Evolutionary conservation across 2,797 vertebrate genomes (phyloP).

Genomic region (Sebastes minor): DNA sequence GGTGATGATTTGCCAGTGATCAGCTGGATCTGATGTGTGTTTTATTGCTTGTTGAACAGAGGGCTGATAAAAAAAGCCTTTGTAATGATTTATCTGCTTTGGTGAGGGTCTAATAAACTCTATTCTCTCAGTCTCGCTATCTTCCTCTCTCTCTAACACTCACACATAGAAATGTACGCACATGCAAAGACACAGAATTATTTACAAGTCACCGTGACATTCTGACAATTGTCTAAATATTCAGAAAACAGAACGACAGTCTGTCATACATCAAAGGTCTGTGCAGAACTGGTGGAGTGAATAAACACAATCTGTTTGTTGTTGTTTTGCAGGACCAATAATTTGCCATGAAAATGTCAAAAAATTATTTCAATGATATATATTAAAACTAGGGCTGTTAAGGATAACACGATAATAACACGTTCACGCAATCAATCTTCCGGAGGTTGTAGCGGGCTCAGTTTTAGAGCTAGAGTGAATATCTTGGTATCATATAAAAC

Average conservation of each 20-base stretch:
- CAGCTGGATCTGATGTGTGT: slow-evolving; percentile 59
- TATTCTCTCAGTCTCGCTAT: slow-evolving; percentile 7
- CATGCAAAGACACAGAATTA: neutral
- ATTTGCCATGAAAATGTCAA: neutral
- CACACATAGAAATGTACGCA: neutral
- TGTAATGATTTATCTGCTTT: slow-evolving; percentile 41
- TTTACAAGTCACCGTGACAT: slow-evolving; percentile 1
- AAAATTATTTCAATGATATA: neutral
- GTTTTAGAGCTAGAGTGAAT: too few species aligned
- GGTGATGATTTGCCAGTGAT: slow-evolving; percentile 49
- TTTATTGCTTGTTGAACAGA: slow-evolving; percentile 59
- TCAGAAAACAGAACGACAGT: neutral
- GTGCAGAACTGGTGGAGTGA: neutral
- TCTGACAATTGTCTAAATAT: neutral
- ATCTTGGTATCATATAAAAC: too few species aligned
- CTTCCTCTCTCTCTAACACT: slow-evolving; percentile 5
- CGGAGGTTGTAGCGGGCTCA: too few species aligned
- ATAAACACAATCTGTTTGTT: neutral
- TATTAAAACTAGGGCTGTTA: neutral
- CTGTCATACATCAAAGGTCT: neutral
- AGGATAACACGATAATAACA: too few species aligned
- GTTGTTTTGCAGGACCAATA: neutral
- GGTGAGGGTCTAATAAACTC: slow-evolving; percentile 31
- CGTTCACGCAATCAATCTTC: too few species aligned
- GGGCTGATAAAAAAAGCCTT: slow-evolving; percentile 46